These are phyloP conservation scores for Ataeniobius toweri DNA, from an alignment of 2,797 vertebrate genomes.

Conservation along the genomic window DNA sequence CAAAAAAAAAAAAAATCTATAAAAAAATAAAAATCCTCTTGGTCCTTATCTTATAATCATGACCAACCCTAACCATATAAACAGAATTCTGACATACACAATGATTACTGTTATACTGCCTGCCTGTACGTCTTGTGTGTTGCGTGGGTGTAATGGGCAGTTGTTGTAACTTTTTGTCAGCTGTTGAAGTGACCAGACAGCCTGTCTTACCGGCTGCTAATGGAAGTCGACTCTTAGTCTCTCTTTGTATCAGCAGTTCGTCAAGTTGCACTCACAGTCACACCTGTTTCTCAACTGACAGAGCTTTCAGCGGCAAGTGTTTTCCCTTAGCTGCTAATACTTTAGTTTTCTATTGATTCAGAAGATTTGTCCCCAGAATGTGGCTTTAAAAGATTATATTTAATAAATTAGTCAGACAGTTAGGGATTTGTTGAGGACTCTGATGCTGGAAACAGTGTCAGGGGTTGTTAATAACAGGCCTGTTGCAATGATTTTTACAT, in stretches of 20 bases:
- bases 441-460: slow-evolving; percentile 44
- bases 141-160: slow-evolving; percentile 61
- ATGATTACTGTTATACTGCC: slow-evolving; percentile 26
- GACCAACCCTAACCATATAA: background rate
- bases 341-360: background rate
- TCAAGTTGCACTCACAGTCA: slow-evolving; percentile 24
- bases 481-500: slow-evolving; percentile 37
- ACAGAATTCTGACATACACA: slow-evolving; percentile 17
- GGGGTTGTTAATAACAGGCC: slow-evolving; percentile 59
- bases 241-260: slow-evolving; percentile 28
- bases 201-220: slow-evolving; percentile 45
- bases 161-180: slow-evolving; percentile 65
- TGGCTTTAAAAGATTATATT: slow-evolving; percentile 21
- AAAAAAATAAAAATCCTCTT: background rate
- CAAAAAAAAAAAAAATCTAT: background rate
- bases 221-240: slow-evolving; percentile 40
- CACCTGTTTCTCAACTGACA: slow-evolving; percentile 44
- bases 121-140: slow-evolving; percentile 22
- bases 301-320: slow-evolving; percentile 16
- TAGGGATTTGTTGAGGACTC: slow-evolving; percentile 35
- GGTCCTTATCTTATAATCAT: slow-evolving; percentile 12
- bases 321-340: slow-evolving; percentile 21
- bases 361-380: background rate
- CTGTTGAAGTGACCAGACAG: slow-evolving; percentile 49
- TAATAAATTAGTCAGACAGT: slow-evolving; percentile 26